Percentiles rank a stretch among this genome's conserved stretches.
Conservation (phyloP, 2,888 invertebrate species). For the Trissoscelio sp. region DNA sequence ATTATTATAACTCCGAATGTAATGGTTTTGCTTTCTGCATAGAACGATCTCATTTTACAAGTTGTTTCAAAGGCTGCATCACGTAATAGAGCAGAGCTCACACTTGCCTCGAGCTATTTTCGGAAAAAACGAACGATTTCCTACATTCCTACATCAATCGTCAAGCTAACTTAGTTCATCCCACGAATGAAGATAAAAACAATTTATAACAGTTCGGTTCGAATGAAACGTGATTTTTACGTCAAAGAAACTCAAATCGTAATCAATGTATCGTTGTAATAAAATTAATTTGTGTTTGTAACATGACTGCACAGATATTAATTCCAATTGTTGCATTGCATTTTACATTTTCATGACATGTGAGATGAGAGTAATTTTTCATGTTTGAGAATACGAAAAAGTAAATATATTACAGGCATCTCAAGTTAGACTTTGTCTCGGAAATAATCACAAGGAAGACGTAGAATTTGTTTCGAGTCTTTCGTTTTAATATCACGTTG, state of each 20-base stretch:
- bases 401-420: background rate
- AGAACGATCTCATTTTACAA: slow-evolving; percentile 12
- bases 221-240: background rate
- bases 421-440: background rate
- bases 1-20: background rate
- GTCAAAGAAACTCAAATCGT: slow-evolving; percentile 1
- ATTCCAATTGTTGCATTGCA: too few species aligned
- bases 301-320: background rate
- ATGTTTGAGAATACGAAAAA: too few species aligned
- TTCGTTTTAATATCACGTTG: slow-evolving; percentile 18
- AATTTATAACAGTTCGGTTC: background rate
- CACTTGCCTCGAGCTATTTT: slow-evolving; percentile 18
- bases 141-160: slow-evolving; percentile 27
- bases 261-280: background rate
- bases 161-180: slow-evolving; percentile 5
- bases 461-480: background rate
- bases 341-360: too few species aligned
- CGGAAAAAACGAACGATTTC: background rate
- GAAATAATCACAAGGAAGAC: slow-evolving; percentile 6
- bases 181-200: slow-evolving; percentile 10
- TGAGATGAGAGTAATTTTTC: too few species aligned
- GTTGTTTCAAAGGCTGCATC: slow-evolving; percentile 8
- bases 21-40: background rate
- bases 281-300: background rate
- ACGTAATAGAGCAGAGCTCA: background rate